Evolutionary conservation across 2,888 invertebrate species (phyloP).

Genomic region (Pseudeuparius sepicola): DNA sequence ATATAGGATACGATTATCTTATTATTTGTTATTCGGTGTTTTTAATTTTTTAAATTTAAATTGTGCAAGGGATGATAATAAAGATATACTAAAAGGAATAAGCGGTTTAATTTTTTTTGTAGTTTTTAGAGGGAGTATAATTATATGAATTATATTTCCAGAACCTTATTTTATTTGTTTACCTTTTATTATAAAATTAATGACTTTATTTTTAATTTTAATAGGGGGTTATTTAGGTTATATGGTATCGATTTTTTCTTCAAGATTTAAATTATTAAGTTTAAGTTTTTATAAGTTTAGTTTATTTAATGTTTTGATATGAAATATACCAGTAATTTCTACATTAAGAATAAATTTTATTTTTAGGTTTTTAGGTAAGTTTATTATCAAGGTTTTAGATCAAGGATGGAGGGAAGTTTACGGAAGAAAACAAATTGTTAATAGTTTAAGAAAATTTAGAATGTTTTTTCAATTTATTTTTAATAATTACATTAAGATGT

Average conservation of each 20-base stretch:
- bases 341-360: slow-evolving; percentile 37
- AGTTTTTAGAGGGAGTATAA: slow-evolving; percentile 44
- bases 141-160: slow-evolving; percentile 48
- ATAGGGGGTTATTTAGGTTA: slow-evolving; percentile 39
- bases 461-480: slow-evolving; percentile 38
- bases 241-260: slow-evolving; percentile 40
- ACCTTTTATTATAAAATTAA: slow-evolving; percentile 42
- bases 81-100: slow-evolving; percentile 39
- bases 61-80: slow-evolving; percentile 44
- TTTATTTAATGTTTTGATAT: slow-evolving; percentile 40
- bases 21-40: slow-evolving; percentile 44
- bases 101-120: slow-evolving; percentile 41
- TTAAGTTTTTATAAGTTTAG: slow-evolving; percentile 29
- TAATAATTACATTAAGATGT: slow-evolving; percentile 44
- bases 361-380: slow-evolving; percentile 40
- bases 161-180: slow-evolving; percentile 46
- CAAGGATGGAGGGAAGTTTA: slow-evolving; percentile 29
- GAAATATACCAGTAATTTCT: slow-evolving; percentile 43
- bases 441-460: slow-evolving; percentile 35
- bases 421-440: slow-evolving; percentile 25
- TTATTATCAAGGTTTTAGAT: slow-evolving; percentile 37
- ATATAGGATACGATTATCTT: slow-evolving; percentile 38
- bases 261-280: slow-evolving; percentile 38
- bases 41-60: slow-evolving; percentile 42
- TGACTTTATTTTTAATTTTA: slow-evolving; percentile 44